Evolutionary conservation across 2,797 vertebrate species (phyloP).

Genomic region (Odontamblyopus rebecca): DNA sequence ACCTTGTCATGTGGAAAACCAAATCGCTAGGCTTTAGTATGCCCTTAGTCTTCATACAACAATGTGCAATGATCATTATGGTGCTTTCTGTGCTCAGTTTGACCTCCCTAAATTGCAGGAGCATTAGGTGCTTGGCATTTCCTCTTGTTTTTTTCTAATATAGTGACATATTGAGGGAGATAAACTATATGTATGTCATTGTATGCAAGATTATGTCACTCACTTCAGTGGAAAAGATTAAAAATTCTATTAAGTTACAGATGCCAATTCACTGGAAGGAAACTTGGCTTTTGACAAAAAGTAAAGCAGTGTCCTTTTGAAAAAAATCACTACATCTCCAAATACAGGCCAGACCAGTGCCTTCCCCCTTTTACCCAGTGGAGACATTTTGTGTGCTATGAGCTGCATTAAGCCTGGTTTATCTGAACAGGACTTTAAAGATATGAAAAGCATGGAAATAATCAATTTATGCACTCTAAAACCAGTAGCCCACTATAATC

Average conservation of each 20-base stretch:
- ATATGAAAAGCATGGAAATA: not conserved
- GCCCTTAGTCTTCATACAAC: not conserved
- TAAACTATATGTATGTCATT: not conserved
- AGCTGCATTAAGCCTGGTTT: not conserved
- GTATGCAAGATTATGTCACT: not conserved
- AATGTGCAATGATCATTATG: not conserved
- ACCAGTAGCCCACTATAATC: conserved; percentile 6
- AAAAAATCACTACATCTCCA: conserved; percentile 1
- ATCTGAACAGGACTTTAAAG: not conserved
- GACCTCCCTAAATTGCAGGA: not conserved
- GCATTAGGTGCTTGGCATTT: not conserved
- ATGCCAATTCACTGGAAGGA: not conserved
- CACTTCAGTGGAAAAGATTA: not conserved
- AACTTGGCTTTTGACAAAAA: not conserved
- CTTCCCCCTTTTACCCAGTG: not conserved
- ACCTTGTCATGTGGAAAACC: not conserved
- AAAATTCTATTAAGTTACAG: not conserved
- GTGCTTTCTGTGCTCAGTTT: not conserved
- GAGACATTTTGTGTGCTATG: not conserved
- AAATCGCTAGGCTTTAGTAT: not conserved
- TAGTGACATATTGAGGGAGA: not conserved
- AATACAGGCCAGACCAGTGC: conserved; percentile 2
- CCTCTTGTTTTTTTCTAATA: not conserved
- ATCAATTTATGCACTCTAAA: not conserved
- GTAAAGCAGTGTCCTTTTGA: conserved; percentile 2